Conservation (phyloP, 2,113 vertebrate species). For the Circaetus cinerascens region DNA sequence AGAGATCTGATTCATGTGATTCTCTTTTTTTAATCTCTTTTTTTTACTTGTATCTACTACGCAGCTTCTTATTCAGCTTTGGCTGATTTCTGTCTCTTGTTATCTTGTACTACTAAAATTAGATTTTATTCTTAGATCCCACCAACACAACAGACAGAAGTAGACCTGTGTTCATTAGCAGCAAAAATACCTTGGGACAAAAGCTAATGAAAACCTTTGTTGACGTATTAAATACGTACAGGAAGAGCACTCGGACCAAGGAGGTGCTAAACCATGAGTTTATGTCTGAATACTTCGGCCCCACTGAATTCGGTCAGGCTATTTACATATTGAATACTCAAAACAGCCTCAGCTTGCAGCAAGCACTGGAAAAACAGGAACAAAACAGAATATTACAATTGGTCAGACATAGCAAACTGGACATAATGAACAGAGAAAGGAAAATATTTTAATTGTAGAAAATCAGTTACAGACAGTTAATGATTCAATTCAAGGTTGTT, state of each 20-base stretch:
- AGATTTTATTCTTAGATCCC: slow-evolving; percentile 7
- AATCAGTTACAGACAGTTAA: background rate
- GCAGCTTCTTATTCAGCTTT: slow-evolving; percentile 29
- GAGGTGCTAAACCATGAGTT: background rate
- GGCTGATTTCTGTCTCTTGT: slow-evolving; percentile 31
- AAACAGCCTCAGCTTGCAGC: background rate
- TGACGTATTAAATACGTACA: background rate
- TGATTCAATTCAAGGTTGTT: background rate
- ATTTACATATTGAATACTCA: background rate
- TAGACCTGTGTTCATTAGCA: background rate
- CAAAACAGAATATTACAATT: background rate
- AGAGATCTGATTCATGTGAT: background rate
- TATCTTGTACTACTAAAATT: slow-evolving; percentile 16
- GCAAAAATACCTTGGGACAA: background rate
- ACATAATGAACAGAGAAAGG: background rate
- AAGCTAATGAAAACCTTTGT: background rate
- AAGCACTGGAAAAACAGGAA: background rate
- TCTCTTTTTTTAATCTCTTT: background rate
- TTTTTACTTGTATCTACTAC: background rate
- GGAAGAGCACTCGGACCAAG: background rate
- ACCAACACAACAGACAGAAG: background rate
- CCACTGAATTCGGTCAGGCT: background rate
- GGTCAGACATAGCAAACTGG: background rate
- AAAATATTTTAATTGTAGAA: background rate
- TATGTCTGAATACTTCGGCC: background rate